A percentile compares a stretch with the other conserved stretches of the same genome.
These are phyloP conservation scores for Apeltes quadracus DNA, from an alignment of 2,113 vertebrate genomes.

Conservation along the genomic window DNA sequence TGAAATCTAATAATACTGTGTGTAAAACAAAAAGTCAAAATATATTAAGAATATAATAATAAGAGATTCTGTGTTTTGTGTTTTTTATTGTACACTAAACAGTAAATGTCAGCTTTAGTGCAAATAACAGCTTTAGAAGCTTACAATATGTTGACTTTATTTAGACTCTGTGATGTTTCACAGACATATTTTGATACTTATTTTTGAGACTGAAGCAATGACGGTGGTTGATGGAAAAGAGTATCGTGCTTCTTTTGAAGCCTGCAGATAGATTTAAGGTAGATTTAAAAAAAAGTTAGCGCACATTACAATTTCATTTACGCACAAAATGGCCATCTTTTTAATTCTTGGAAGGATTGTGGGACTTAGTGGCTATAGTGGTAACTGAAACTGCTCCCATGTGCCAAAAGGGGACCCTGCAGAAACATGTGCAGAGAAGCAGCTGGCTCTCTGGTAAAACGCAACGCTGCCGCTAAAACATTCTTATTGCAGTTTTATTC, in stretches of 20 bases:
- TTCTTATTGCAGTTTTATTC: neutral
- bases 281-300: neutral
- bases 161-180: neutral
- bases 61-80: neutral
- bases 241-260: neutral
- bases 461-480: too few species aligned
- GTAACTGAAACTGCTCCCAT: too few species aligned
- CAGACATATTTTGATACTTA: neutral
- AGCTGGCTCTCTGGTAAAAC: too few species aligned
- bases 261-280: too few species aligned
- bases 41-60: too few species aligned
- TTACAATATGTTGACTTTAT: neutral
- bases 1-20: neutral
- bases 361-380: too few species aligned
- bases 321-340: neutral
- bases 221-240: neutral
- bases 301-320: neutral
- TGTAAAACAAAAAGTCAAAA: too few species aligned
- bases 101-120: neutral
- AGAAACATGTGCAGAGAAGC: too few species aligned
- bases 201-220: neutral
- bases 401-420: too few species aligned
- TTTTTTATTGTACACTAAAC: too few species aligned
- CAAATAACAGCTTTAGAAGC: neutral
- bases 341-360: too few species aligned